Conservation (phyloP, 2,113 vertebrate species). For the Halichoeres trimaculatus region DNA sequence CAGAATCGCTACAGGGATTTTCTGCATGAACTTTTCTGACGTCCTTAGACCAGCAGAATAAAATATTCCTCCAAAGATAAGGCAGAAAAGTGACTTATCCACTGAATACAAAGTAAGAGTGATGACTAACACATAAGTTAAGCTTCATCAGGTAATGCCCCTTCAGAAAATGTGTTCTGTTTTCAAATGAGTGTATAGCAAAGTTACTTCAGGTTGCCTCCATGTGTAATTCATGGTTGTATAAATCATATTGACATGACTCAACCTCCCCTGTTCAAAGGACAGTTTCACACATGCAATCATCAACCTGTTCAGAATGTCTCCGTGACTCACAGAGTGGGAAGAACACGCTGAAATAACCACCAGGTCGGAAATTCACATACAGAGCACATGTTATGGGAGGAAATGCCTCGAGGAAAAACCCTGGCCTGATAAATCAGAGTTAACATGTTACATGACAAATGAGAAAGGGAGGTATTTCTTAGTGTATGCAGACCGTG, state of each 20-base stretch:
- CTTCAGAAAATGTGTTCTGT: neutral
- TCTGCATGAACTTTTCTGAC: too few species aligned
- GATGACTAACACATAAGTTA: too few species aligned
- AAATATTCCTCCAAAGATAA: too few species aligned
- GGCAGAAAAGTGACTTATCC: too few species aligned
- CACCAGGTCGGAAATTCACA: neutral
- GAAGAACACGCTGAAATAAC: neutral
- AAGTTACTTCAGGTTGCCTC: neutral
- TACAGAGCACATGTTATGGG: neutral
- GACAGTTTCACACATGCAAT: conserved; percentile 73
- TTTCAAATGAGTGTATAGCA: too few species aligned
- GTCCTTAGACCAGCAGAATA: too few species aligned
- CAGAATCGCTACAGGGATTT: too few species aligned
- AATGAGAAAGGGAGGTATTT: too few species aligned
- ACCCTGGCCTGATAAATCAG: neutral
- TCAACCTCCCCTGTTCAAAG: conserved; percentile 43
- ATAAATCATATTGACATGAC: neutral
- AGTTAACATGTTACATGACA: too few species aligned
- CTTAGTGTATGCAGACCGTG: too few species aligned
- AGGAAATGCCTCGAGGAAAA: neutral
- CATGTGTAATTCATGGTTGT: neutral
- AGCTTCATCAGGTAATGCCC: neutral
- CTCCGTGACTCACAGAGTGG: conserved; percentile 1
- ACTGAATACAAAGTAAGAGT: too few species aligned
- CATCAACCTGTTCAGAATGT: conserved; percentile 43